Percentiles rank a stretch among this genome's conserved stretches.
phyloP scores from a whole-genome alignment of 2,888 invertebrate genomes.

The Augochlorella aurata region DNA sequence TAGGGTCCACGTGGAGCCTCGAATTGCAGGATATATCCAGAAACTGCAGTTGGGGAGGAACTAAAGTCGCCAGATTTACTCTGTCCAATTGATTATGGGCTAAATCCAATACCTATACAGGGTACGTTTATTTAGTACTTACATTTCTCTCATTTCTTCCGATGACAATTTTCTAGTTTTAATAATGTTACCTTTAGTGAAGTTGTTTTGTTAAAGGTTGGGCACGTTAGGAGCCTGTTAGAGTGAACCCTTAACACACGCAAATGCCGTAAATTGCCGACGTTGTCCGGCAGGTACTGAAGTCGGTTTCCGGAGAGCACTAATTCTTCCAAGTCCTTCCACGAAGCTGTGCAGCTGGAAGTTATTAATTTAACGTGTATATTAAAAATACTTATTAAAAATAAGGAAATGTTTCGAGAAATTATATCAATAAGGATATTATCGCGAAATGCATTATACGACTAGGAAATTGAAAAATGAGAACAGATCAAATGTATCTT shows the following conservation, averaged over 20 bases:
- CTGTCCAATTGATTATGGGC: slow-evolving; percentile 93
- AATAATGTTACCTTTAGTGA: slow-evolving; percentile 85
- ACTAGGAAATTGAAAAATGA: too few species aligned
- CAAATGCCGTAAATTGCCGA: slow-evolving; percentile 88
- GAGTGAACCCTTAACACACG: slow-evolving; percentile 91
- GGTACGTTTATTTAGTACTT: not conserved
- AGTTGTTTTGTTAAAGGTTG: slow-evolving; percentile 89
- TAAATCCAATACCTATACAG: slow-evolving; percentile 87
- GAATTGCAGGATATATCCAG: slow-evolving; percentile 93
- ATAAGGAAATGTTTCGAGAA: not conserved
- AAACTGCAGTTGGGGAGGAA: slow-evolving; percentile 92
- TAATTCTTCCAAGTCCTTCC: slow-evolving; percentile 91
- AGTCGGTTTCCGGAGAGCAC: slow-evolving; percentile 92
- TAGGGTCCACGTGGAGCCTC: slow-evolving; percentile 91
- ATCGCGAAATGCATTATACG: too few species aligned
- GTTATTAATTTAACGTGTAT: not conserved
- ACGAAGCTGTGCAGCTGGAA: slow-evolving; percentile 86
- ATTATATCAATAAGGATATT: not conserved
- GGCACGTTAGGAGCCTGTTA: slow-evolving; percentile 89
- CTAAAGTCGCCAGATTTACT: slow-evolving; percentile 89
- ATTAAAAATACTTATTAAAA: not conserved
- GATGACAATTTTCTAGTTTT: not conserved
- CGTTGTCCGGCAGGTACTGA: slow-evolving; percentile 88
- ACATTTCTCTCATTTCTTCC: not conserved
- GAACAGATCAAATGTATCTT: too few species aligned